Conservation (phyloP, 2,113 vertebrate genomes). For the Myocastor coypus region DNA sequence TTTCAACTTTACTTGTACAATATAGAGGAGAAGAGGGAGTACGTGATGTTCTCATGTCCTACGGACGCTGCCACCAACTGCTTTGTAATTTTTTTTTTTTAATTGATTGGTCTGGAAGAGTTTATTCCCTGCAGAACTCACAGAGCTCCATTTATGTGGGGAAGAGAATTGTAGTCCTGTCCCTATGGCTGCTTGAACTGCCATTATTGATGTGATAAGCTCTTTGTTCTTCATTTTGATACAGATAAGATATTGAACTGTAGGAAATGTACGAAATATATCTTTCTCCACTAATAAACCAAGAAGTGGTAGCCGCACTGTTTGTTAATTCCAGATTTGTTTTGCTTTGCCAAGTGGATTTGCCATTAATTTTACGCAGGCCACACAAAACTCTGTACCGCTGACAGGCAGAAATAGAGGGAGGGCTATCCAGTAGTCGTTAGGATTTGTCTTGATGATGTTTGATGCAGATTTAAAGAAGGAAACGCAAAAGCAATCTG, state of each 20-base stretch:
- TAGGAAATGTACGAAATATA: slow-evolving; percentile 60
- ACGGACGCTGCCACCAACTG: slow-evolving; percentile 35
- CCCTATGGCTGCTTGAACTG: slow-evolving; percentile 65
- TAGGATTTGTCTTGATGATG: slow-evolving; percentile 49
- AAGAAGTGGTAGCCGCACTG: background rate
- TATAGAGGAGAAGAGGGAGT: background rate
- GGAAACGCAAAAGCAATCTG: background rate
- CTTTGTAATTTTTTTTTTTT: slow-evolving; percentile 70
- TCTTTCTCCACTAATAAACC: slow-evolving; percentile 59
- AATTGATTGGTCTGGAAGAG: slow-evolving; percentile 72
- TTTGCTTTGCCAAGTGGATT: slow-evolving; percentile 69
- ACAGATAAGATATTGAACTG: slow-evolving; percentile 76
- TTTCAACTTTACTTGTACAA: slow-evolving; percentile 1
- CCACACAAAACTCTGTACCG: background rate
- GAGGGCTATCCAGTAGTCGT: background rate
- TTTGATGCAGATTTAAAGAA: slow-evolving; percentile 46
- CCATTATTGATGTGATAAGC: slow-evolving; percentile 71
- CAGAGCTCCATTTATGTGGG: slow-evolving; percentile 64
- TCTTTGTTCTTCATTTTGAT: slow-evolving; percentile 74
- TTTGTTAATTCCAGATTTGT: slow-evolving; percentile 78
- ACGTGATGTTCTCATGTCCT: background rate
- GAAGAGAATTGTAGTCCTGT: slow-evolving; percentile 60
- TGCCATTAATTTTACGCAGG: slow-evolving; percentile 64
- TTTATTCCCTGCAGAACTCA: slow-evolving; percentile 59
- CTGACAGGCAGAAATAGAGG: slow-evolving; percentile 39